phyloP scores from a whole-genome alignment of 1,140 invertebrate genomes.

The Pogonus chalceus region DNA sequence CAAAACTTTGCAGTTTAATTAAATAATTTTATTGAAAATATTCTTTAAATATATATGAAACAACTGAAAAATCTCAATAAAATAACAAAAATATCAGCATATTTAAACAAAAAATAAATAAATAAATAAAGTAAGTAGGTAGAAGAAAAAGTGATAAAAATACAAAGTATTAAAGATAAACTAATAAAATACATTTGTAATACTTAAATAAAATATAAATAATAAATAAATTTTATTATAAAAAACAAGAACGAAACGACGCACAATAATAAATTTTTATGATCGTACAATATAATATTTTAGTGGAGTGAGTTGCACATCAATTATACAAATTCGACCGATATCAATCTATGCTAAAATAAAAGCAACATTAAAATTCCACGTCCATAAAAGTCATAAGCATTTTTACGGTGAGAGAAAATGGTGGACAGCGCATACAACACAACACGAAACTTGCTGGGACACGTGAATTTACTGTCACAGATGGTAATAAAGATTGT shows the following conservation, averaged over 20 bases:
- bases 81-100: too few relatives aligned
- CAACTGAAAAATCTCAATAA: too few relatives aligned
- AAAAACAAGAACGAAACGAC: too few relatives aligned
- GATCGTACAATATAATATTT: not conserved
- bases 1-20: too few relatives aligned
- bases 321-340: slow-evolving; percentile 1
- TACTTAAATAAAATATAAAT: not conserved
- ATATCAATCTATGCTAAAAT: slow-evolving; percentile 5
- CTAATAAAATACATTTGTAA: not conserved
- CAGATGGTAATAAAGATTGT: slow-evolving; percentile 1
- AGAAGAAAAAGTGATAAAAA: not conserved
- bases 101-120: too few relatives aligned
- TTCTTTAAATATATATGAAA: too few relatives aligned
- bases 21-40: too few relatives aligned
- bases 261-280: too few relatives aligned
- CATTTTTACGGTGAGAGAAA: not conserved
- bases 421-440: not conserved
- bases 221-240: too few relatives aligned
- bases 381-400: slow-evolving; percentile 3
- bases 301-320: not conserved
- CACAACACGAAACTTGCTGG: not conserved
- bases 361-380: not conserved
- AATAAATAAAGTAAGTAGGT: not conserved
- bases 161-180: not conserved
- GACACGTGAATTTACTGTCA: slow-evolving; percentile 4